A percentile compares a stretch with the other conserved stretches of the same genome.
These are phyloP conservation scores for Mobula birostris DNA, from an alignment of 2,113 vertebrate genomes.

Conservation along the genomic window DNA sequence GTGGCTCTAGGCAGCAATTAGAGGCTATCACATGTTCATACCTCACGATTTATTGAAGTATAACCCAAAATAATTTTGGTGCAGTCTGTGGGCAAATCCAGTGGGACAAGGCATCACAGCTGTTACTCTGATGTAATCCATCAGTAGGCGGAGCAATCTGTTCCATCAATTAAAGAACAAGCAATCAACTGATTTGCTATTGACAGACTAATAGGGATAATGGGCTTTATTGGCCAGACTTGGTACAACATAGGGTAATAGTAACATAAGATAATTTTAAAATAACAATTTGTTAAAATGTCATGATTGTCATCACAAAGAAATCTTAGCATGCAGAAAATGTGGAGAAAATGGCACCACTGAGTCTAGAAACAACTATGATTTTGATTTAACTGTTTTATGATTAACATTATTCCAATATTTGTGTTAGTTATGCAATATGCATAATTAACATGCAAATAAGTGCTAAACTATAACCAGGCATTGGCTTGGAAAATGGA, in stretches of 20 bases:
- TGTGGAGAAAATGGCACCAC: slow-evolving; percentile 45
- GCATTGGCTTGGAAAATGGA: neutral
- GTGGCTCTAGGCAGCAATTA: slow-evolving; percentile 40
- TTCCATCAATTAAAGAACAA: slow-evolving; percentile 71
- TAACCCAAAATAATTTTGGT: slow-evolving; percentile 47
- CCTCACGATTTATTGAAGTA: slow-evolving; percentile 60
- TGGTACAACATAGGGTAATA: slow-evolving; percentile 51
- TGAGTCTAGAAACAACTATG: slow-evolving; percentile 42
- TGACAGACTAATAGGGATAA: slow-evolving; percentile 68
- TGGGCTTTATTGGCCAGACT: slow-evolving; percentile 64
- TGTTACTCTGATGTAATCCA: slow-evolving; percentile 62
- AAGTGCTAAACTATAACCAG: neutral
- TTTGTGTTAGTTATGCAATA: neutral
- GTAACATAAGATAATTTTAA: slow-evolving; percentile 55
- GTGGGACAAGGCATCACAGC: slow-evolving; percentile 56
- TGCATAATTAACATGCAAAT: neutral
- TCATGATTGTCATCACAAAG: slow-evolving; percentile 45
- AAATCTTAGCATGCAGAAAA: slow-evolving; percentile 31
- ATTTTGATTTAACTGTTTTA: neutral
- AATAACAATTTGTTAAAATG: slow-evolving; percentile 57
- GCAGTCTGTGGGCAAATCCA: slow-evolving; percentile 50
- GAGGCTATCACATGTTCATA: slow-evolving; percentile 62
- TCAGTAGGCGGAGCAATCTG: slow-evolving; percentile 57
- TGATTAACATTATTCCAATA: neutral
- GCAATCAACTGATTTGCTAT: slow-evolving; percentile 64